phyloP scores from a whole-genome alignment of 2,888 invertebrate species.

The Abscondita cerata region DNA sequence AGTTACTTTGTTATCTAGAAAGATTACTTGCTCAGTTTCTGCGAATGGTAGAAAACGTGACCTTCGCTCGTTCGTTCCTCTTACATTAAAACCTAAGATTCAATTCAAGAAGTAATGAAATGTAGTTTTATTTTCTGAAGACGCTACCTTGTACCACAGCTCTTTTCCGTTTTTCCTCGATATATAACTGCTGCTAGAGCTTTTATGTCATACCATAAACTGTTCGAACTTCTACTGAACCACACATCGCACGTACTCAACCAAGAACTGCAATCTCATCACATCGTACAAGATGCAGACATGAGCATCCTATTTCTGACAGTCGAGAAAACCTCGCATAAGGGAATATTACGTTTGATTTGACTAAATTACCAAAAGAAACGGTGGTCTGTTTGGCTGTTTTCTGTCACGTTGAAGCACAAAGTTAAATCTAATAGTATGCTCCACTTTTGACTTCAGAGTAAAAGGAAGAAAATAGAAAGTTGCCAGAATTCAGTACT shows the following conservation, averaged over 20 bases:
- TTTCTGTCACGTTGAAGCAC: slow-evolving; percentile 84
- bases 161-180: slow-evolving; percentile 92
- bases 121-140: too few relatives aligned
- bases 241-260: slow-evolving; percentile 95
- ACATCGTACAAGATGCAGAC: slow-evolving; percentile 90
- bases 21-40: slow-evolving; percentile 98
- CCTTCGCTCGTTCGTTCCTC: slow-evolving; percentile 99
- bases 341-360: too few relatives aligned
- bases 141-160: slow-evolving; percentile 92
- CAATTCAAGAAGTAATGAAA: too few relatives aligned
- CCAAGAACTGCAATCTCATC: slow-evolving; percentile 90
- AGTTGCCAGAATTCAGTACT: slow-evolving; percentile 94
- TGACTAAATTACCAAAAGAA: slow-evolving; percentile 99
- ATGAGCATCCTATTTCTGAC: slow-evolving; percentile 91
- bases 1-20: slow-evolving; percentile 87
- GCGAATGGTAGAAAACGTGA: slow-evolving; percentile 99
- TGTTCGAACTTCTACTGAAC: slow-evolving; percentile 95
- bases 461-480: slow-evolving; percentile 95
- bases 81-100: slow-evolving; percentile 71
- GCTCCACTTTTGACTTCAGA: slow-evolving; percentile 50
- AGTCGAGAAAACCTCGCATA: too few relatives aligned
- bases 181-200: slow-evolving; percentile 96
- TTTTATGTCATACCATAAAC: slow-evolving; percentile 97
- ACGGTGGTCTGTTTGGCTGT: slow-evolving; percentile 88
- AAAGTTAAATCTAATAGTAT: slow-evolving; percentile 84